Conservation (phyloP, 2,888 invertebrate species). For the Clivina fossor region DNA sequence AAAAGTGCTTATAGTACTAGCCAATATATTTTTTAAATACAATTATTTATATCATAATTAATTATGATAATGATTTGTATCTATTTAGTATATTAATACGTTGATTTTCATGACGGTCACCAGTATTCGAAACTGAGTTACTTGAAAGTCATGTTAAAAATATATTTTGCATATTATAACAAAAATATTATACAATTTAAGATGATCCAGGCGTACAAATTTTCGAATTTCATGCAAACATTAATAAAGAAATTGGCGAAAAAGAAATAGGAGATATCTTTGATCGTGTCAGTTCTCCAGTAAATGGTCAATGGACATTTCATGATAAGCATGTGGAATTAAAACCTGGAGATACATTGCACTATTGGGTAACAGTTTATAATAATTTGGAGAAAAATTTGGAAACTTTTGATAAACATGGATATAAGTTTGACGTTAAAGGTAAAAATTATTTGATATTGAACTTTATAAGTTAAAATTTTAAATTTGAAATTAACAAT, state of each 20-base stretch:
- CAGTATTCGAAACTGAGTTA: not conserved
- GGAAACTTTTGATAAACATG: conserved; percentile 7
- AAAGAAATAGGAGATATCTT: conserved; percentile 19
- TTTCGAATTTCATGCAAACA: conserved; percentile 17
- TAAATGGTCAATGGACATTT: conserved; percentile 6
- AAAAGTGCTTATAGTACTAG: too few species aligned
- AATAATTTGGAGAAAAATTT: not conserved
- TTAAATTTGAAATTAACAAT: too few species aligned
- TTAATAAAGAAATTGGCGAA: conserved; percentile 14
- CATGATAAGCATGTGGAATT: not conserved
- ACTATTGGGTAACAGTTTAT: conserved; percentile 11
- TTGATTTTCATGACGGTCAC: not conserved
- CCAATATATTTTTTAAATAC: not conserved
- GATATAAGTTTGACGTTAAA: conserved; percentile 3
- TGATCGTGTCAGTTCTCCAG: conserved; percentile 7
- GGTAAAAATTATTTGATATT: not conserved
- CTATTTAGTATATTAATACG: not conserved
- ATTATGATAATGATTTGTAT: not conserved
- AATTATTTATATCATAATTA: not conserved
- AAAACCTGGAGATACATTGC: conserved; percentile 13
- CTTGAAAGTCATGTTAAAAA: not conserved
- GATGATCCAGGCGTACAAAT: conserved; percentile 12
- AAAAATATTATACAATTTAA: not conserved
- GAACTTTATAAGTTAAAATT: too few species aligned
- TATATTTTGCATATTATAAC: not conserved